Evolutionary conservation across 2,113 vertebrate species (phyloP), one percentile per base, ranked within the genome.

Genomic region (Barnardius zonarius): DNA sequence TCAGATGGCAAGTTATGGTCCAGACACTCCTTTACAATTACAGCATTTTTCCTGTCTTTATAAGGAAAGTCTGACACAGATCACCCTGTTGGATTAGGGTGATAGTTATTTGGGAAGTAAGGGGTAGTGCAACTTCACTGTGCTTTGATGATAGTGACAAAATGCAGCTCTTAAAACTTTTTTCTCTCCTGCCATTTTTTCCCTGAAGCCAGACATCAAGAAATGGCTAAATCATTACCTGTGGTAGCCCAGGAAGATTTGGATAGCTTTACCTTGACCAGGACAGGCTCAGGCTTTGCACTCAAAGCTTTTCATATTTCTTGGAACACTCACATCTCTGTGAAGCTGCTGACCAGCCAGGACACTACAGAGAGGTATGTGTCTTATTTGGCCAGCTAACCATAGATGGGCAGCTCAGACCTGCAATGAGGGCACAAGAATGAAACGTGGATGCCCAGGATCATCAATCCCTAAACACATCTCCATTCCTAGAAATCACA

Each of bases 181-280:
- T 66, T 83, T 46, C 16, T 77, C 86, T 76, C 70, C 79, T 91
- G 18, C 5, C 27, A 31, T 41, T 78, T 72, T 73, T 68, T 6
- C 5, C 6, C 51, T 18, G 35, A 57, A 88, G 37, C 39, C 67
- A 88, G 44, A 22, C 37, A 35, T 46, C 74, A 46, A 78, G 83
- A 95, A 91, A 97, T 97, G 97, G 93, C 90, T n/a, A 75, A 52
- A n/a, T 39, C n/a, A 19, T n/a, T 97, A 35, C 93, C 96, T 83
- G 44, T 90, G 80, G 59, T 97, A 75, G 44, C 63, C 31, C 95
- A 92, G 35, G 81, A 96, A 62, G 94, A 97, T 78, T 69, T 97
- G 91, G 94, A 96, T 41, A 94, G 77, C 48, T 87, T 97, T 75
- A 75, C 77, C 27, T 51, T 97, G 88, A 76, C 8, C 49, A 95